These are phyloP conservation scores for Sapajus apella DNA, from an alignment of 2,113 vertebrate genomes.

Conservation along the genomic window DNA sequence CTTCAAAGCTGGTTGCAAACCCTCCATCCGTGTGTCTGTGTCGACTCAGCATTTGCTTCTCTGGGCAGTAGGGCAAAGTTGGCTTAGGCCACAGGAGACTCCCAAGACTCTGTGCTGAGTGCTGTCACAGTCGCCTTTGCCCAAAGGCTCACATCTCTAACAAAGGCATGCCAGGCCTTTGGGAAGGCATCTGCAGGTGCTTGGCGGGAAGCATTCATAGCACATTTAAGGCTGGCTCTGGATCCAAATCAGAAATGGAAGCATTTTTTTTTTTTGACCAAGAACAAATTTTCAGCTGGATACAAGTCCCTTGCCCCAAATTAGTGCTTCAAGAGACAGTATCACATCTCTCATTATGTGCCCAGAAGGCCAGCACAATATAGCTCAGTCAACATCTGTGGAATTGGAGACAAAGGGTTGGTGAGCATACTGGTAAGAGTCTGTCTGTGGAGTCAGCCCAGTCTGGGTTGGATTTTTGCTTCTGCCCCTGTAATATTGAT, in stretches of 20 bases:
- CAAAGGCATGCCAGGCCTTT: neutral
- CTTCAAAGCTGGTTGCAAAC: neutral
- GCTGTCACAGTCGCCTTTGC: neutral
- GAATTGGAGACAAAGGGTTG: neutral
- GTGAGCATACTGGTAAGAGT: neutral
- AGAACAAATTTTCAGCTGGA: neutral
- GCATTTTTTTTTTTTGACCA: neutral
- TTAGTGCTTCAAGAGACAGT: neutral
- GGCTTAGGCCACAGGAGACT: neutral
- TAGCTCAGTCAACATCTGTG: neutral
- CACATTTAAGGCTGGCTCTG: neutral
- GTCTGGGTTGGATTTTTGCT: neutral
- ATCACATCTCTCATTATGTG: neutral
- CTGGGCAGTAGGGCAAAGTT: neutral
- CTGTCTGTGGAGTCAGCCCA: rapidly evolving
- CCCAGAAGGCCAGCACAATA: neutral
- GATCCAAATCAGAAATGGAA: neutral
- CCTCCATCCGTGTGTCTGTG: neutral
- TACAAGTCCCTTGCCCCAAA: neutral
- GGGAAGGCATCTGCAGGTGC: neutral
- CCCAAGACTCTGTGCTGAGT: neutral
- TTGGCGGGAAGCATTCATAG: neutral
- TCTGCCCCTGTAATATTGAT: neutral
- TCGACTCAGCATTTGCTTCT: neutral
- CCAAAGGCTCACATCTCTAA: neutral